phyloP scores from a whole-genome alignment of 2,113 vertebrate genomes.

The pig (Sus scrofa) region DNA sequence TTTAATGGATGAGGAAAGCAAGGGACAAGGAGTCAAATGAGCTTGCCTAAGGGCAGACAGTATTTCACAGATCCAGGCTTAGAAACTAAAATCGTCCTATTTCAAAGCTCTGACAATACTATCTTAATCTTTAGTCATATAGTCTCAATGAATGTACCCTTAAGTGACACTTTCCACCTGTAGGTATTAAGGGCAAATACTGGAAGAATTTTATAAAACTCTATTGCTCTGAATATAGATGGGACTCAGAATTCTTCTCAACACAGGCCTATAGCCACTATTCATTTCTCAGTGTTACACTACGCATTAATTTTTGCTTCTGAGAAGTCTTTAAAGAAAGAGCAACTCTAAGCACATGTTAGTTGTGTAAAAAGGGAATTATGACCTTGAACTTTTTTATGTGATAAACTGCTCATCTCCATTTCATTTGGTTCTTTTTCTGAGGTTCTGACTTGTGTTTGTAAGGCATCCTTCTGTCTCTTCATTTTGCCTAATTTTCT shows the following conservation, averaged over 20 bases:
- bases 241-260: not conserved
- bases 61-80: not conserved
- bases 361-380: not conserved
- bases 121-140: not conserved
- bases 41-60: not conserved
- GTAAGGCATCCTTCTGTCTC: not conserved
- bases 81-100: not conserved
- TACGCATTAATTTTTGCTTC: not conserved
- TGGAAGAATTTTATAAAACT: not conserved
- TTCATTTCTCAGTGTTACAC: not conserved
- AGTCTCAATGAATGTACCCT: not conserved
- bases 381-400: not conserved
- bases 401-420: not conserved
- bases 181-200: not conserved
- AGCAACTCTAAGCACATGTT: not conserved
- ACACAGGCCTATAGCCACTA: not conserved
- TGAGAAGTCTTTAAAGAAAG: not conserved
- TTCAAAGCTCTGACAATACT: not conserved
- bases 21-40: not conserved
- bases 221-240: not conserved
- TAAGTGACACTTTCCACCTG: not conserved
- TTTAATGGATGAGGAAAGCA: conserved; percentile 1
- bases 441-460: not conserved
- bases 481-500: not conserved
- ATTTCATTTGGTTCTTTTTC: not conserved